phyloP scores from a whole-genome alignment of 1,140 invertebrate species.

The Phymorhynchus buccinoides region DNA sequence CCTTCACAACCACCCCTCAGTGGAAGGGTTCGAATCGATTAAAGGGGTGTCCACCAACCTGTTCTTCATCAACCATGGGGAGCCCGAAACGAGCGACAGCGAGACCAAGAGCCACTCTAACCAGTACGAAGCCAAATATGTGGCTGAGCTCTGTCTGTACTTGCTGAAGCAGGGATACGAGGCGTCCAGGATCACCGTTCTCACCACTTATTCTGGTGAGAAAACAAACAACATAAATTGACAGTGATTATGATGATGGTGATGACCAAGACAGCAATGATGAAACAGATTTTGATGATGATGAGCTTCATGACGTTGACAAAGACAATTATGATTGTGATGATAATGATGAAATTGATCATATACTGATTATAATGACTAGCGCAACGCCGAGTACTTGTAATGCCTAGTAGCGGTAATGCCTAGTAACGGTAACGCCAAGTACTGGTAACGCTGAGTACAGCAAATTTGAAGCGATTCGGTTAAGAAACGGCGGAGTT shows the following conservation, averaged over 20 bases:
- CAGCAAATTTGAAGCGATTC: too few species aligned
- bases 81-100: slow-evolving; percentile 56
- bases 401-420: too few species aligned
- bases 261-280: too few species aligned
- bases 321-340: background rate
- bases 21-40: slow-evolving; percentile 60
- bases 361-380: too few species aligned
- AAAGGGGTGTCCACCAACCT: slow-evolving; percentile 68
- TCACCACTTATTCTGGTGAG: slow-evolving; percentile 71
- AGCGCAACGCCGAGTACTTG: too few species aligned
- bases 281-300: too few species aligned
- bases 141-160: slow-evolving; percentile 66
- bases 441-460: too few species aligned
- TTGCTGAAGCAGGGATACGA: slow-evolving; percentile 71
- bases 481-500: too few species aligned
- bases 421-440: too few species aligned
- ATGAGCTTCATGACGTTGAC: too few species aligned
- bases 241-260: too few species aligned
- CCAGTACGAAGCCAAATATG: slow-evolving; percentile 64
- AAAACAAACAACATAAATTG: too few species aligned
- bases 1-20: slow-evolving; percentile 64
- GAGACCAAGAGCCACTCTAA: slow-evolving; percentile 39
- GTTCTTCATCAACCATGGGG: slow-evolving; percentile 71
- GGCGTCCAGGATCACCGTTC: slow-evolving; percentile 69
- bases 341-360: background rate